Percentiles rank a stretch among this genome's conserved stretches.
These are phyloP conservation scores for Romanogobio albipinnatus DNA, from an alignment of 2,113 vertebrate genomes.

Conservation along the genomic window DNA sequence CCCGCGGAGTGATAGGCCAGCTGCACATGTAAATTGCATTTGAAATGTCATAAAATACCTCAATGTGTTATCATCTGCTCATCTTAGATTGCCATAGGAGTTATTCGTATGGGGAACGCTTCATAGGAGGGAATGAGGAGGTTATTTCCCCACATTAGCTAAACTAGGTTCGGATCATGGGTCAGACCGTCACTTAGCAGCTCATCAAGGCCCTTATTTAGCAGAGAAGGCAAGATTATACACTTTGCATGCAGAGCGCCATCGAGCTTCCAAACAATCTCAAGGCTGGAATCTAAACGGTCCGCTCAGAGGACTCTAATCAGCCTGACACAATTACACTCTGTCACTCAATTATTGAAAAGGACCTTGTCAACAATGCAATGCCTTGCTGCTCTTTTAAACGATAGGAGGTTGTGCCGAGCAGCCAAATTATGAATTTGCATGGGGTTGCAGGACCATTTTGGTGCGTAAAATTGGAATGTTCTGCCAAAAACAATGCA, in stretches of 20 bases:
- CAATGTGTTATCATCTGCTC: neutral
- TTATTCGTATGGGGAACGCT: neutral
- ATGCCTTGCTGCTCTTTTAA: conserved; percentile 55
- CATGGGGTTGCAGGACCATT: neutral
- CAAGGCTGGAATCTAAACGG: conserved; percentile 56
- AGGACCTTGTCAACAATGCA: conserved; percentile 59
- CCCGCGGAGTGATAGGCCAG: neutral
- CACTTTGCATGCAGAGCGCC: conserved; percentile 59
- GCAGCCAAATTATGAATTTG: conserved; percentile 22
- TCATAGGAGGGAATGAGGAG: conserved; percentile 25
- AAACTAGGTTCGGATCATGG: conserved; percentile 73
- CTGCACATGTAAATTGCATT: neutral
- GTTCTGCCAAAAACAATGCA: conserved; percentile 11
- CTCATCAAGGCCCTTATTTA: conserved; percentile 73
- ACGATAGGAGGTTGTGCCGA: conserved; percentile 46
- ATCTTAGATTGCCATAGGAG: conserved; percentile 13
- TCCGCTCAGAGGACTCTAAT: conserved; percentile 52
- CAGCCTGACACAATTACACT: conserved; percentile 61
- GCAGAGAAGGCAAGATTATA: conserved; percentile 70
- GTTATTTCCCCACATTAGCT: conserved; percentile 43
- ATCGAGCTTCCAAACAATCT: conserved; percentile 52
- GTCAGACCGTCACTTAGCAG: conserved; percentile 69
- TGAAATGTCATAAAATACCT: conserved; percentile 24
- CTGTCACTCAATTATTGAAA: conserved; percentile 58
- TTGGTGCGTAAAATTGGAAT: neutral